A percentile compares a stretch with the other conserved stretches of the same genome.
These are phyloP conservation scores for Actinemys pallida DNA, from an alignment of 2,113 vertebrate species.

Conservation along the genomic window DNA sequence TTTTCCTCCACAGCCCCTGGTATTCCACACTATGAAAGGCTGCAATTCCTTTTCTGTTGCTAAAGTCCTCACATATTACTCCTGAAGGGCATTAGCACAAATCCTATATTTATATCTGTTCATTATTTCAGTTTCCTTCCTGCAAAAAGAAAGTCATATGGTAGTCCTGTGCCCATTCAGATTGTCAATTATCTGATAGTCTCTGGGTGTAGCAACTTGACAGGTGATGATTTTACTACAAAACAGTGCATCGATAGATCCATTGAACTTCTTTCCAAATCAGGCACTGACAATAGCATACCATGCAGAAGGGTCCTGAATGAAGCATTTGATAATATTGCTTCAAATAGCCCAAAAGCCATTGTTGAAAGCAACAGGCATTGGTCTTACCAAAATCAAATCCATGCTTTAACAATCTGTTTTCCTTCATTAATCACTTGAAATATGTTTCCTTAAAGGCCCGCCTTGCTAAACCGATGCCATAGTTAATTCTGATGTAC, in stretches of 20 bases:
- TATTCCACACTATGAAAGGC: neutral
- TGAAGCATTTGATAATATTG: conserved; percentile 34
- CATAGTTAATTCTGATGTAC: conserved; percentile 57
- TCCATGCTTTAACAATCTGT: conserved; percentile 63
- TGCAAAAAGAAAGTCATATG: conserved; percentile 33
- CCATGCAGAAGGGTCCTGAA: neutral
- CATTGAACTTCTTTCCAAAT: conserved; percentile 22
- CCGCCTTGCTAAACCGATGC: conserved; percentile 5
- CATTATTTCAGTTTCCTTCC: neutral
- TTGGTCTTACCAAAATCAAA: conserved; percentile 65
- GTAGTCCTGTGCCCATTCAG: conserved; percentile 43
- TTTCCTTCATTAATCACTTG: conserved; percentile 68
- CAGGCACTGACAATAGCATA: conserved; percentile 26
- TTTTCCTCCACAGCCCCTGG: neutral
- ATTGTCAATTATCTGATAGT: conserved; percentile 63
- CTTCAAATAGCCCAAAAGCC: conserved; percentile 41
- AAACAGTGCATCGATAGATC: conserved; percentile 67
- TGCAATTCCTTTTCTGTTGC: neutral
- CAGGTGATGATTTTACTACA: conserved; percentile 73
- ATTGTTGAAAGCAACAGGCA: conserved; percentile 47
- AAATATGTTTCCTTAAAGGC: conserved; percentile 37
- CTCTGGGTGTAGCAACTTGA: conserved; percentile 61
- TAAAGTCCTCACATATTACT: neutral
- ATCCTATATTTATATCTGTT: neutral
- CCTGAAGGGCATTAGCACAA: neutral